Conservation (phyloP, 2,888 invertebrate species). For the Pteria penguin region DNA sequence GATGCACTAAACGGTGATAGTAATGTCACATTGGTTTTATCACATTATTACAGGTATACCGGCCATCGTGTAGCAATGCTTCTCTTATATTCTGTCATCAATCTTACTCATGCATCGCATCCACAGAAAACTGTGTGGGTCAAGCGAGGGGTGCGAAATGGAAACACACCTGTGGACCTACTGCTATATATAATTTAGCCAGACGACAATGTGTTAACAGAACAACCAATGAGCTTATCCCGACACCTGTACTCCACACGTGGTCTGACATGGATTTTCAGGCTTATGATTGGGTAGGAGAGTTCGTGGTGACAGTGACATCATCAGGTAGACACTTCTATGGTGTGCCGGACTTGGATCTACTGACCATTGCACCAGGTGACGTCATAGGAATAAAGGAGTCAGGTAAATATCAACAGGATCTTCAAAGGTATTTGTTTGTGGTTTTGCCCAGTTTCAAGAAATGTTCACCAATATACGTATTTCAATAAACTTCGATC, state of each 20-base stretch:
- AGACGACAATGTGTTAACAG: constrained; percentile 36
- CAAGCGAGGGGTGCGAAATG: constrained; percentile 37
- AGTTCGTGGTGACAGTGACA: constrained; percentile 26
- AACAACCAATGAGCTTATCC: constrained; percentile 23
- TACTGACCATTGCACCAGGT: constrained; percentile 39
- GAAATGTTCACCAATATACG: too few relatives aligned
- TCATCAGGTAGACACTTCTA: constrained; percentile 41
- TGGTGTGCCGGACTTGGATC: constrained; percentile 42
- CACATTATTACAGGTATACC: constrained; percentile 41
- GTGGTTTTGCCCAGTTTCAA: too few relatives aligned
- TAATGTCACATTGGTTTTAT: background rate
- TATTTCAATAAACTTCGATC: too few relatives aligned
- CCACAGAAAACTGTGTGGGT: constrained; percentile 31
- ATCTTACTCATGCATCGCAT: constrained; percentile 44
- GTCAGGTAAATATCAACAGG: constrained; percentile 6
- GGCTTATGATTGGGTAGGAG: constrained; percentile 30
- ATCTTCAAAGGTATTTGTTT: too few relatives aligned
- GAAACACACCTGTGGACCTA: constrained; percentile 39
- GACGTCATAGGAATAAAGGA: constrained; percentile 48
- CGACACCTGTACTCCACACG: constrained; percentile 7
- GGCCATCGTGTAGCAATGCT: constrained; percentile 35
- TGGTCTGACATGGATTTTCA: constrained; percentile 25
- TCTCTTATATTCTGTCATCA: constrained; percentile 40
- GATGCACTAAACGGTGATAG: too few relatives aligned
- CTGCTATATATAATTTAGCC: constrained; percentile 43